Evolutionary conservation across 2,888 invertebrate genomes (phyloP).

Genomic region (Vesta saturnalis): DNA sequence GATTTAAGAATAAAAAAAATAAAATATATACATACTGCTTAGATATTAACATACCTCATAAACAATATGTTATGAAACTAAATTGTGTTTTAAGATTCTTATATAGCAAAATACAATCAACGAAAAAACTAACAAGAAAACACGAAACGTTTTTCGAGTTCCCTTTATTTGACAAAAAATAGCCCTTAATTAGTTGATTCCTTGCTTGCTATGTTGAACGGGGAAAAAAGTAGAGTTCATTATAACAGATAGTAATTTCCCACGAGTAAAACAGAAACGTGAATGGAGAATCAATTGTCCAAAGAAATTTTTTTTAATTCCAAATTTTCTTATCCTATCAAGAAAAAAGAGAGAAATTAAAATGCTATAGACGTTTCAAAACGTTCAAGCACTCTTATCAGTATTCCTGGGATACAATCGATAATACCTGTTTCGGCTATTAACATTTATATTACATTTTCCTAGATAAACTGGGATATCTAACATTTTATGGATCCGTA

Average conservation of each 20-base stretch:
- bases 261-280: neutral
- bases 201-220: neutral
- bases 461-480: neutral
- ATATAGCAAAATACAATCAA: too few species aligned
- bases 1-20: too few species aligned
- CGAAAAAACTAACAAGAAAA: neutral
- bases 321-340: neutral
- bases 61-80: too few species aligned
- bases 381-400: neutral
- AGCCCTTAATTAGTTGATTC: constrained; percentile 1
- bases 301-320: constrained; percentile 2
- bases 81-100: too few species aligned
- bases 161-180: neutral
- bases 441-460: constrained; percentile 10
- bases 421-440: constrained; percentile 1
- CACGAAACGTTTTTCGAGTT: neutral
- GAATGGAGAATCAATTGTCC: constrained; percentile 3
- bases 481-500: neutral
- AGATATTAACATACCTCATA: too few species aligned
- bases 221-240: constrained; percentile 1
- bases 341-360: neutral
- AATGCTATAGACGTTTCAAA: neutral
- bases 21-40: too few species aligned
- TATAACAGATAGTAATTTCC: constrained; percentile 7
- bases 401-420: neutral